Evolutionary conservation across 2,888 invertebrate species (phyloP), one percentile per base, ranked within the genome.

Genomic region (Pomacea canaliculata): DNA sequence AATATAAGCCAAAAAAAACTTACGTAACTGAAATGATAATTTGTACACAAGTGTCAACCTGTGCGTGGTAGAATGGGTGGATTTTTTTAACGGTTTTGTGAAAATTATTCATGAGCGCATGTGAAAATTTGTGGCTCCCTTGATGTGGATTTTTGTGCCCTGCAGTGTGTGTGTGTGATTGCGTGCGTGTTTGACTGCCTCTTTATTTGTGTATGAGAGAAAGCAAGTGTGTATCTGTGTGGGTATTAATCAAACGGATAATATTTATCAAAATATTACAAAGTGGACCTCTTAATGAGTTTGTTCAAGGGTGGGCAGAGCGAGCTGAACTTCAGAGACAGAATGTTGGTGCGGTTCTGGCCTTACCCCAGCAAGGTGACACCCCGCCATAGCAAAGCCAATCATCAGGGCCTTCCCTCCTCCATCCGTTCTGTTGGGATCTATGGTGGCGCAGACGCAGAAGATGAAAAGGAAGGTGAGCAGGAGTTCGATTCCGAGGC

Each of bases 391-490:
- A 0, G 97, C 93, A 83, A 97, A 92, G 0, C 97, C 97, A 86
- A 97, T 97, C 76, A 96, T 95, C 73, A 97, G 92, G 0, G 97
- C 95, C 0, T 95, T 96, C 0, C 95, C 94, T 63, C 94, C 93
- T 85, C 95, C 93, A 89, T 97, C 96, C 13, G 93, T 93, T 79
- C 96, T 94, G 84, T 95, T 94, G 0, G 93, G 92, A 90, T 97
- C 97, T 82, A 95, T 95, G 56, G 96, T 96, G 10, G 89, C 90
- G 90, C 96, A 96, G 19, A 97, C 95, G 9, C 95, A 95, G 80
- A 97, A 92, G 27, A 97, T 94, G 79, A 97, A 93, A 23, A 97
- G 93, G 88, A 97, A 95, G 70, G 97, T 97, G 83, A 97, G 94
- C 86, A 97, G 91, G 0, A 94, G 94, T 90, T 98, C 97, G 78